Evolutionary conservation across 2,888 invertebrate species (phyloP), one percentile per base, ranked within the genome.

Genomic region (Cephus sareptanus): DNA sequence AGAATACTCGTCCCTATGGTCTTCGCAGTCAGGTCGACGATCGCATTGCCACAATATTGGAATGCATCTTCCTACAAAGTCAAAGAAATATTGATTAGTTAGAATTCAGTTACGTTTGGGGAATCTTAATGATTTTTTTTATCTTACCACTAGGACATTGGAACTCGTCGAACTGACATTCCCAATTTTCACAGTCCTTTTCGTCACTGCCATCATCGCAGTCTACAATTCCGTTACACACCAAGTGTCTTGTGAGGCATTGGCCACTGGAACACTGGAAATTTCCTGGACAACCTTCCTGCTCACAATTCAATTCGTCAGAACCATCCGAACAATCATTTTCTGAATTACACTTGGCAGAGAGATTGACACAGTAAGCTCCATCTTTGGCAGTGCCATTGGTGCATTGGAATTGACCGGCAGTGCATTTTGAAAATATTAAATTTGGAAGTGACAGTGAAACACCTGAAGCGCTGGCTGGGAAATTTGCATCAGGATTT

Each of bases 201-300:
- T 95, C 95, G 86, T 95, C 95, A 81, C 93, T 93, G 56, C 93
- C 93, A 86, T 95, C 94, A 74, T 93, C 92, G 84, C 95, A 95
- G 83, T 95, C 94, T 9, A 92, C 87, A 77, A 94, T 94, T 31
- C 94, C 94, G 87, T 95, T 94, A 85, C 95, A 95, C 0, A 94
- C 94, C 15, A 94, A 89, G 84, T 94, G 92, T 75, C 94, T 90
- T 83, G 93, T 93, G 40, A 95, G 91, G 82, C 94, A 95, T 81
- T 94, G 93, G 0, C 94, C 94, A 84, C 92, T 94, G 9, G 91
- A 88, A 82, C 94, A 94, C 85, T 93, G 92, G 91, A 94, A 94
- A 82, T 94, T 94, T 75, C 93, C 93, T 3, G 93, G 93, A 85
- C 94, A 94, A n/a, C 92, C 92, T 74, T 93, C 92, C 85, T 92